Base-by-base conservation (phyloP, 2,113 vertebrate species). In the Pogona vitticeps region DNA sequence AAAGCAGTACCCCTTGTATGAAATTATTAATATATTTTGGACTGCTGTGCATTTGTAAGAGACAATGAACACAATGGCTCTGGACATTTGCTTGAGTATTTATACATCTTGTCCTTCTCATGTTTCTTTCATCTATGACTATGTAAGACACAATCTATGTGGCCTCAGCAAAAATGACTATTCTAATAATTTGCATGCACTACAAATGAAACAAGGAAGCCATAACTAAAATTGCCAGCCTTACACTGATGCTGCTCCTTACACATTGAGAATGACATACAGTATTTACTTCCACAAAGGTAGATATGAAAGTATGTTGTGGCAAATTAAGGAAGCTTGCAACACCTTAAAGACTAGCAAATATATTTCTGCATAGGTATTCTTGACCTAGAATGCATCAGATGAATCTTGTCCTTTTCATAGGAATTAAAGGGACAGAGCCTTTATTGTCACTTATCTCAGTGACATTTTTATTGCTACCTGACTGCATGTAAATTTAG, bases 21-120 rank as follows among this genome's bases (percentile, higher is more conserved):
- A 31, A 87, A 26, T 38, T 63, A 76, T 85, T 61, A 59, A 85
- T 68, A 10, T 17, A 68, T 21, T 31, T 10, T 40, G 61, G 15
- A 46, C 3, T 5, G 77, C 61, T 63, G n/a, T 68, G 14, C 23
- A 46, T 76, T 65, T 67, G 65, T 68, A 82, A 31, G 89, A 90
- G 86, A 81, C 89, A 90, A 86, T 77, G 91, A 93, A 94, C 86
- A 90, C 56, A 1, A 3, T 78, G 61, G 0, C 87, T 86, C 71
- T 85, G 85, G 85, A 72, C 63, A 83, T 91, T 92, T 89, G 72
- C 89, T 92, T 78, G 84, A 73, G 58, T 14, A 42, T 71, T 93
- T 82, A 88, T 86, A 73, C 75, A 90, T 80, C 80, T 71, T 83
- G 56, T 42, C 7, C 52, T 80, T 86, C 86, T 91, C 73, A 67